phyloP scores from a whole-genome alignment of 2,113 vertebrate genomes.

The Rhinogobius similis region DNA sequence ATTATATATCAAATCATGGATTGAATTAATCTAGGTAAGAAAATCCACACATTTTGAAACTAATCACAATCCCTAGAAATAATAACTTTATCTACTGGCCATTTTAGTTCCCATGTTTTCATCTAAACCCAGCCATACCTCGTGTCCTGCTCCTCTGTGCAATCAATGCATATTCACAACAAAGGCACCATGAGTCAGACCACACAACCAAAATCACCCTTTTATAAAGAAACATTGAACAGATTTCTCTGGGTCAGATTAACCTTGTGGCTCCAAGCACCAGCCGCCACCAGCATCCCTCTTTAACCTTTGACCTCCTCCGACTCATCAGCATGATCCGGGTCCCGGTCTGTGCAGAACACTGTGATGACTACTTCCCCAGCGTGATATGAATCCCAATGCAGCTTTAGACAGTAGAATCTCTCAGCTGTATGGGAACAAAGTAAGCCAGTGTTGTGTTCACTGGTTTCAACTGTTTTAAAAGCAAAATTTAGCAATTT shows the following conservation, averaged over 20 bases:
- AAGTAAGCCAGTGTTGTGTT: not conserved
- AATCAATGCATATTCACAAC: not conserved
- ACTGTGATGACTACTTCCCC: not conserved
- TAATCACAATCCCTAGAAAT: no score
- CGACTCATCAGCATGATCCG: slow-evolving; percentile 8
- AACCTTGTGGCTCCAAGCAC: slow-evolving; percentile 15
- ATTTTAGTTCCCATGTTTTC: not conserved
- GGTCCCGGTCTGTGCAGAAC: not conserved
- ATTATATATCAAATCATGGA: no score
- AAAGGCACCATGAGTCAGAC: not conserved
- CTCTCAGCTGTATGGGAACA: not conserved
- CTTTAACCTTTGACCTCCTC: slow-evolving; percentile 30
- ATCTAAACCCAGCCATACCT: not conserved
- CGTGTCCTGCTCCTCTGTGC: not conserved
- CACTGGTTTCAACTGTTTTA: no score
- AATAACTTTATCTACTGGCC: not conserved
- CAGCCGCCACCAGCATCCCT: slow-evolving; percentile 19
- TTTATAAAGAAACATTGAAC: not conserved
- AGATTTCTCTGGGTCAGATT: slow-evolving; percentile 16
- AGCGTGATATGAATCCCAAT: not conserved
- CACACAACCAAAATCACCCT: not conserved
- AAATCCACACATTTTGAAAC: no score
- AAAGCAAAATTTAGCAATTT: no score
- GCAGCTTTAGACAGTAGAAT: not conserved
- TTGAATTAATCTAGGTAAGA: no score